Percentiles rank a stretch among this genome's conserved stretches.
phyloP scores from a whole-genome alignment of 1,140 invertebrate genomes.

The Leptoteleia sp. region DNA sequence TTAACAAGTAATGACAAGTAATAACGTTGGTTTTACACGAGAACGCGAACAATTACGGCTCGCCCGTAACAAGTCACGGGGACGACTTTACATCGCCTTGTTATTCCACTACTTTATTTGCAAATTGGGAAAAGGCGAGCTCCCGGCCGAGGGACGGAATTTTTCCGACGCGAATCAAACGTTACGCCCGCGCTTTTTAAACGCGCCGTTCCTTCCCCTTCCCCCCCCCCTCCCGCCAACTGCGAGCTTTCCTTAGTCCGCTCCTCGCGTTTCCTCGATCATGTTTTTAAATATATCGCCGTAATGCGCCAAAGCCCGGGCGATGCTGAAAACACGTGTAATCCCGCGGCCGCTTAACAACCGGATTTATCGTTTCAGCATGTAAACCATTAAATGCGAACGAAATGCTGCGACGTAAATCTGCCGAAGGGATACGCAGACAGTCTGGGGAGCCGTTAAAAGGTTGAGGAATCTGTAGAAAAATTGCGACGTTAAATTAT shows the following conservation, averaged over 20 bases:
- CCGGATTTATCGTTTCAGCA: conserved; percentile 43
- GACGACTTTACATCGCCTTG: conserved; percentile 35
- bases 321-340: conserved; percentile 40
- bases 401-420: conserved; percentile 39
- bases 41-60: conserved; percentile 36
- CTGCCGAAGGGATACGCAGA: conserved; percentile 2
- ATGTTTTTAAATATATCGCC: conserved; percentile 36
- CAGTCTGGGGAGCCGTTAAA: neutral
- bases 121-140: conserved; percentile 46
- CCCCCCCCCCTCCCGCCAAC: no score
- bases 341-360: conserved; percentile 39
- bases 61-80: conserved; percentile 26
- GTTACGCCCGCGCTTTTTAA: no score
- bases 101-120: conserved; percentile 48
- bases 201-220: no score
- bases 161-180: no score
- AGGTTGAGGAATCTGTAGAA: neutral
- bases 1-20: conserved; percentile 51
- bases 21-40: conserved; percentile 33
- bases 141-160: conserved; percentile 8
- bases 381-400: conserved; percentile 50
- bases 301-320: conserved; percentile 7
- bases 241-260: neutral
- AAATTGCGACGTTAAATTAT: neutral
- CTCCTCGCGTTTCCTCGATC: conserved; percentile 13